Conservation (phyloP, 2,113 vertebrate species). For the Capreolus pygargus region DNA sequence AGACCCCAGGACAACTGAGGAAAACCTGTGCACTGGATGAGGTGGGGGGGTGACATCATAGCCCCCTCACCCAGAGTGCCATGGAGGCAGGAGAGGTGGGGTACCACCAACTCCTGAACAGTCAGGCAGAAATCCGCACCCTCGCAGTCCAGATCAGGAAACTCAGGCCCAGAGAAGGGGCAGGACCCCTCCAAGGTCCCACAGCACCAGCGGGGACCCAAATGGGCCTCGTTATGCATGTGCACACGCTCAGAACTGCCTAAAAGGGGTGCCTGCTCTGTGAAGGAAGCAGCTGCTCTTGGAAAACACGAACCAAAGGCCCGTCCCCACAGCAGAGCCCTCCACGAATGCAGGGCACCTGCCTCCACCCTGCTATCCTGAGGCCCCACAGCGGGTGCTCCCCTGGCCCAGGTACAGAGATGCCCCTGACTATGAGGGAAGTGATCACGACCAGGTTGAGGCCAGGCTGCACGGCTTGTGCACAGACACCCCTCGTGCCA, state of each 20-base stretch:
- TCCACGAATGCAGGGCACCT: background rate
- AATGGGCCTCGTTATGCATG: background rate
- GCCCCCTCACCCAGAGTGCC: background rate
- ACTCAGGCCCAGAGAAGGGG: background rate
- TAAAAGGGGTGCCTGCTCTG: background rate
- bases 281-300: background rate
- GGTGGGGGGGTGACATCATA: accelerated
- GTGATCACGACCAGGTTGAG: accelerated
- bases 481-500: accelerated
- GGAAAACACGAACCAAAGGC: background rate
- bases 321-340: background rate
- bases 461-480: background rate
- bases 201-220: background rate
- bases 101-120: too few relatives aligned
- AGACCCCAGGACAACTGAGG: background rate
- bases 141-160: background rate
- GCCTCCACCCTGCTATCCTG: background rate
- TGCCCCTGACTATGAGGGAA: background rate
- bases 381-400: background rate
- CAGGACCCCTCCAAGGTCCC: background rate
- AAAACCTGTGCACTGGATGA: background rate
- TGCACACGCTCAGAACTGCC: accelerated
- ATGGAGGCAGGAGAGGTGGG: background rate
- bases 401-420: accelerated
- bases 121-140: background rate